These are phyloP conservation scores for Arrhopalites spinosus DNA, from an alignment of 2,888 invertebrate genomes.

Conservation along the genomic window DNA sequence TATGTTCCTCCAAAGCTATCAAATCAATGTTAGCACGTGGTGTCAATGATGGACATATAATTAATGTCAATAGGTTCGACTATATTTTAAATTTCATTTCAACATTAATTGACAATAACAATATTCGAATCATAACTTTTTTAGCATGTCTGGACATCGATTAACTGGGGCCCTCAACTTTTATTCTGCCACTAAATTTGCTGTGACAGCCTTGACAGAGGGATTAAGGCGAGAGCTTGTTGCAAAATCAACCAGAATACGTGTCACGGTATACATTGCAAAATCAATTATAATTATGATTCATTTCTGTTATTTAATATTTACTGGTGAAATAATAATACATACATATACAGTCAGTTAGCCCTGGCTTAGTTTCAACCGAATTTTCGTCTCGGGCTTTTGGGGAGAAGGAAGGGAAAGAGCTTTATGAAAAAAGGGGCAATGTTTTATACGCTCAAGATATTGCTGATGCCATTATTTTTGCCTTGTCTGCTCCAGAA, in stretches of 20 bases:
- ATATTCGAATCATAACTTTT: neutral
- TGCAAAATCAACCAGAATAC: slow-evolving; percentile 61
- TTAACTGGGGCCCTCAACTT: slow-evolving; percentile 57
- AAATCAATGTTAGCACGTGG: slow-evolving; percentile 35
- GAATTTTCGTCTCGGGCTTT: slow-evolving; percentile 47
- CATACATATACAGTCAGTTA: slow-evolving; percentile 45
- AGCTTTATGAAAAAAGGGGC: slow-evolving; percentile 58
- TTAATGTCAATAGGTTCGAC: slow-evolving; percentile 37
- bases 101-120: neutral
- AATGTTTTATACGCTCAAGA: slow-evolving; percentile 65
- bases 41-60: slow-evolving; percentile 39
- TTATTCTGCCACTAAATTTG: slow-evolving; percentile 66
- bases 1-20: slow-evolving; percentile 27
- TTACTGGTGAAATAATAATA: too few species aligned
- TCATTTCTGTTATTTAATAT: neutral
- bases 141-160: slow-evolving; percentile 59
- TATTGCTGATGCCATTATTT: slow-evolving; percentile 68
- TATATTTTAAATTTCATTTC: neutral
- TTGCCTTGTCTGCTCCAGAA: slow-evolving; percentile 68
- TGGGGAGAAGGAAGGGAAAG: slow-evolving; percentile 56
- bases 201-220: slow-evolving; percentile 64
- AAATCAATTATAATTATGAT: neutral
- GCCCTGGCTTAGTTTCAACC: slow-evolving; percentile 53
- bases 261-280: slow-evolving; percentile 57
- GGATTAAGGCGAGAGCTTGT: slow-evolving; percentile 64